Base-by-base conservation (phyloP, 2,113 vertebrate species). In the Hemichromis elongatus region DNA sequence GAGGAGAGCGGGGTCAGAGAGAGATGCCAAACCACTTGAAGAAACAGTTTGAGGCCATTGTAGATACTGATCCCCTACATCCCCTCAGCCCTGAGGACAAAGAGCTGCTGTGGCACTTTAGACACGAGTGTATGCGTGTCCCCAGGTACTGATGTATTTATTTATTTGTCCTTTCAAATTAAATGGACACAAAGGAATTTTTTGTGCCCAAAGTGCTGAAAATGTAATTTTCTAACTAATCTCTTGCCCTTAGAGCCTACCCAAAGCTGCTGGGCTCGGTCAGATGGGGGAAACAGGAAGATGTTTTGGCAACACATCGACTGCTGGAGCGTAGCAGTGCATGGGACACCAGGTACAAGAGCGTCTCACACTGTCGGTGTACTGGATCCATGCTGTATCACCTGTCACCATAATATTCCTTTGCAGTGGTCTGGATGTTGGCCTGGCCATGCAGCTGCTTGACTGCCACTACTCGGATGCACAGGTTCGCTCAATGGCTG, bases 11-110 rank as follows among this genome's bases (percentile, higher is more conserved):
- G 21, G 96, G 96, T 6, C 96, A 97, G 88, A 95, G 97, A 19
- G 98, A 99, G 96, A 99, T 99, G 98, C 98, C 98, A 4, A 99
- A 99, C 90, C 98, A 99, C 83, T 96, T 99, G 90, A 97, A 97
- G n/a, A 99, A 99, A 86, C 98, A 99, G 89, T 97, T 99, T 40
- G 98, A 97, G 68, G 97, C 97, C 1, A 99, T 99, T 73, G 96
- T 99, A 90, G 96, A 95, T 6, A 99, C 98, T 0, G 98, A 99
- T 91, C 98, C 98, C 6, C 95, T 99, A 59, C 97, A 98, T 86
- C 98, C 98, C 1, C 97, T 99, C 79, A 98, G 97, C 21, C 96
- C 97, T 0, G 98, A 99, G 90, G 99, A 99, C 95, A 98, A 99
- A 92, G 98, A 99, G 90, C 94, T 99, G 70, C 96, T 99, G 83